phyloP scores from a whole-genome alignment of 2,888 invertebrate species.

The Liopterus haemorrhoidalis region DNA sequence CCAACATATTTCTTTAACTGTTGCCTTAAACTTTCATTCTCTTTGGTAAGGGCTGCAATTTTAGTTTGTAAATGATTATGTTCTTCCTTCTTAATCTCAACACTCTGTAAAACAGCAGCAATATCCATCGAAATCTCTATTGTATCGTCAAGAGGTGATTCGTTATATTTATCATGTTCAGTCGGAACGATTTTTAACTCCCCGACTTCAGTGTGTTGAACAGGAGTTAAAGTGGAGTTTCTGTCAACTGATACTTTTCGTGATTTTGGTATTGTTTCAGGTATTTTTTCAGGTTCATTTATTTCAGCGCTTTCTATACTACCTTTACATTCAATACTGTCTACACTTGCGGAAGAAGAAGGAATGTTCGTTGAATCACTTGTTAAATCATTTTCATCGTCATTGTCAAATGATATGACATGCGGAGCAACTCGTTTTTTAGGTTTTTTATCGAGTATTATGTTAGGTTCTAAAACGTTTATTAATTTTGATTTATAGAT shows the following conservation, averaged over 20 bases:
- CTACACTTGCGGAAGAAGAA: slow-evolving; percentile 40
- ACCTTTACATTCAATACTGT: slow-evolving; percentile 33
- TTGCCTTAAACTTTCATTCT: slow-evolving; percentile 77
- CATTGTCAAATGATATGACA: slow-evolving; percentile 64
- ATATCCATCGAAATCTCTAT: slow-evolving; percentile 43
- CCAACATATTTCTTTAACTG: slow-evolving; percentile 81
- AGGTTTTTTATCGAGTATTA: slow-evolving; percentile 42
- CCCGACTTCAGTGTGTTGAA: slow-evolving; percentile 45
- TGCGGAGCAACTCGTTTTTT: slow-evolving; percentile 55
- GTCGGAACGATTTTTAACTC: slow-evolving; percentile 48
- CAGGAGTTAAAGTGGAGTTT: slow-evolving; percentile 48
- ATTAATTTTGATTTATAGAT: background rate
- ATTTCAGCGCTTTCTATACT: slow-evolving; percentile 41
- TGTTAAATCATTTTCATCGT: slow-evolving; percentile 44
- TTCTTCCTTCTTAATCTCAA: slow-evolving; percentile 42
- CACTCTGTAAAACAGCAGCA: slow-evolving; percentile 41
- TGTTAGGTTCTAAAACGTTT: slow-evolving; percentile 12
- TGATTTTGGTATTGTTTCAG: too few relatives aligned
- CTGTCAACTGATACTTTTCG: too few relatives aligned
- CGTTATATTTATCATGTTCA: slow-evolving; percentile 36
- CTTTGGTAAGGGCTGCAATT: slow-evolving; percentile 49
- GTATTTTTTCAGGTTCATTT: too few relatives aligned
- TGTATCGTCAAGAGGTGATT: slow-evolving; percentile 39
- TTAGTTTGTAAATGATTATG: slow-evolving; percentile 38
- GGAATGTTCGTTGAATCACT: slow-evolving; percentile 41